These are phyloP conservation scores for Drosophila koepferae DNA, from an alignment of 2,888 invertebrate genomes.

Conservation along the genomic window DNA sequence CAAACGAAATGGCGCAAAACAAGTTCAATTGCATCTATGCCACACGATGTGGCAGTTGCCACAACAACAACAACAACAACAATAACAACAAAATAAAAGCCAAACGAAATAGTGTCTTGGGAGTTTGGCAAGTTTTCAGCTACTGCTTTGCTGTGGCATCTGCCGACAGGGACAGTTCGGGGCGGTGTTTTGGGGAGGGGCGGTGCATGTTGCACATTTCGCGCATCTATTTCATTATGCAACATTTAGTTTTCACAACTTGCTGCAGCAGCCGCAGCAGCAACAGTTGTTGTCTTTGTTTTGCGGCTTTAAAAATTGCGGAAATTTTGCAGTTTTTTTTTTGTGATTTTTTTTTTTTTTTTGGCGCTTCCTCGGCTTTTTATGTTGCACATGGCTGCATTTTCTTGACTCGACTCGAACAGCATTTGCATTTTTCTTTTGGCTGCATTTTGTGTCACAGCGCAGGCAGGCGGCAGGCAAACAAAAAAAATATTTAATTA, in stretches of 20 bases:
- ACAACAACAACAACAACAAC: not conserved
- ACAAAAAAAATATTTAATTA: slow-evolving; percentile 65
- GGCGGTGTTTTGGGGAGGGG: slow-evolving; percentile 15
- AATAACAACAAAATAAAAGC: slow-evolving; percentile 3
- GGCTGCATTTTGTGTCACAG: slow-evolving; percentile 32
- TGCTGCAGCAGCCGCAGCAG: slow-evolving; percentile 46
- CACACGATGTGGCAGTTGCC: slow-evolving; percentile 37
- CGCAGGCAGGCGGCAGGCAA: slow-evolving; percentile 12
- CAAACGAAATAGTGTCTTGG: slow-evolving; percentile 44
- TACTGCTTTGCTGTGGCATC: slow-evolving; percentile 56
- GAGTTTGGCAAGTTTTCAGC: slow-evolving; percentile 67
- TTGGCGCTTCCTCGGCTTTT: slow-evolving; percentile 37
- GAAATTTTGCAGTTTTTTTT: slow-evolving; percentile 54
- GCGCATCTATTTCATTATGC: slow-evolving; percentile 80
- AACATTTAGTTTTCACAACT: slow-evolving; percentile 70
- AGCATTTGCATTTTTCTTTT: slow-evolving; percentile 68
- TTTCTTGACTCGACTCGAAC: slow-evolving; percentile 48
- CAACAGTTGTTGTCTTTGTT: slow-evolving; percentile 25
- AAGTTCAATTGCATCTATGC: slow-evolving; percentile 70
- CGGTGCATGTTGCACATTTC: slow-evolving; percentile 67
- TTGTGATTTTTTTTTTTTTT: slow-evolving; percentile 10
- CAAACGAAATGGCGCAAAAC: slow-evolving; percentile 53
- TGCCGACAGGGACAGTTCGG: slow-evolving; percentile 33
- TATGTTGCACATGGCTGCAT: slow-evolving; percentile 71
- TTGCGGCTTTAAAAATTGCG: slow-evolving; percentile 68